These are phyloP conservation scores for Hydrochoerus hydrochaeris DNA, from an alignment of 2,113 vertebrate genomes.

Conservation along the genomic window DNA sequence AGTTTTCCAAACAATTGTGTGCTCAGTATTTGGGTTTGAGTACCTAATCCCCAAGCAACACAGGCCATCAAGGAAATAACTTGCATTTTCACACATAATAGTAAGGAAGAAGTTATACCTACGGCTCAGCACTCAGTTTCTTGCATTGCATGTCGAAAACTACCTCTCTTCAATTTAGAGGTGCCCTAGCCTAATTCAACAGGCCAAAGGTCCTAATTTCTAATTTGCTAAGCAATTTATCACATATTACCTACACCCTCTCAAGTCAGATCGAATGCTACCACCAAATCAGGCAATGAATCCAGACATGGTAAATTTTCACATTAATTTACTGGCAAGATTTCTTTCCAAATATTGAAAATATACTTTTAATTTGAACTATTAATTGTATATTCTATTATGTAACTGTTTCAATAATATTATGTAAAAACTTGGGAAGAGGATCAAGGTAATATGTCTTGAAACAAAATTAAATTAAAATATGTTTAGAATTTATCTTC, in stretches of 20 bases:
- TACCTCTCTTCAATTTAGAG: slow-evolving; percentile 78
- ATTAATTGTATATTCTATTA: not conserved
- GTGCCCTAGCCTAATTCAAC: slow-evolving; percentile 68
- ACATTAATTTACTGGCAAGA: slow-evolving; percentile 61
- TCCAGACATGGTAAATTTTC: slow-evolving; percentile 52
- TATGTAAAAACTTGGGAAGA: slow-evolving; percentile 26
- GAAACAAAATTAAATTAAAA: slow-evolving; percentile 31
- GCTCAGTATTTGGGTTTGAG: not conserved
- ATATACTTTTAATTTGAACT: slow-evolving; percentile 25
- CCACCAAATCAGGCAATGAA: slow-evolving; percentile 71
- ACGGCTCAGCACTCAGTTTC: slow-evolving; percentile 25
- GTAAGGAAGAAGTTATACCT: slow-evolving; percentile 60
- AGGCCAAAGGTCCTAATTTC: slow-evolving; percentile 78
- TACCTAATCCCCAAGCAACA: slow-evolving; percentile 75
- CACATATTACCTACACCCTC: slow-evolving; percentile 73
- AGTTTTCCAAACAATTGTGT: slow-evolving; percentile 35
- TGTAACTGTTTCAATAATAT: slow-evolving; percentile 39
- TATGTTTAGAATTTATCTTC: slow-evolving; percentile 50
- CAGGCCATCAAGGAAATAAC: slow-evolving; percentile 72
- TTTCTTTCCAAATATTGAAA: slow-evolving; percentile 60
- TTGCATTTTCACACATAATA: slow-evolving; percentile 67
- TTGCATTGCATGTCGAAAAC: slow-evolving; percentile 72
- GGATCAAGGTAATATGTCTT: not conserved
- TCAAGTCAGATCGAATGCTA: slow-evolving; percentile 70
- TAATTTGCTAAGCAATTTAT: slow-evolving; percentile 83